Evolutionary conservation across 2,888 invertebrate genomes (phyloP), one percentile per base, ranked within the genome.

Genomic region (Eretmocerus hayati): DNA sequence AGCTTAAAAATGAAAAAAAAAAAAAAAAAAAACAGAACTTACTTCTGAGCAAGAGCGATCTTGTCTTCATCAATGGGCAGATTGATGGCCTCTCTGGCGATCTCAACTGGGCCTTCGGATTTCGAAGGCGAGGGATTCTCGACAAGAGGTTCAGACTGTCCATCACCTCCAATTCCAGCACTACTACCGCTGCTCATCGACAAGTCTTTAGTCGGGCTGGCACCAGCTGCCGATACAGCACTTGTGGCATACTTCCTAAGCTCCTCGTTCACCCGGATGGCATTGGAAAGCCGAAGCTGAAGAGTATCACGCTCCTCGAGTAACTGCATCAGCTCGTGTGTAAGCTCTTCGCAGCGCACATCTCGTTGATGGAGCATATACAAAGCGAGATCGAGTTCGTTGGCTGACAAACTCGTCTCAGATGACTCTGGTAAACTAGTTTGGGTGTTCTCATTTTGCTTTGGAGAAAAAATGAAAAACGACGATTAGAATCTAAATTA

Each of bases 301-400:
- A 92, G 70, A 0, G 87, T 87, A 63, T 92, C 91, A 45, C 91
- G 77, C 67, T 91, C 91, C 67, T 90, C 90, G 39, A 91, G 71
- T 38, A 92, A 72, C 63, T 76, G 85, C 56, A 87, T 87, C 43
- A 92, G 73, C 66, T 92, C 91, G 61, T 87, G 78, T 0, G 90
- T 90, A 50, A 92, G 75, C 68, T 91, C 90, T 63, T 91, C 90
- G 66, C 88, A 88, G 1, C 88, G 78, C 50, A 90, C 85, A 58
- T 91, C 90, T 55, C 90, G 77, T 63, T 90, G 88, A 67, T 92
- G 90, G 43, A 91, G 73, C 84, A 88, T 87, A 63, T 89, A 89
- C 35, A 89, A 69, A 0, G 90, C 88, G 43, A 88, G 74, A 63
- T 90, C 89, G 44, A 90, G 71, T 67, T 90, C 87, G 42, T 59